Evolutionary conservation across 1,140 invertebrate genomes (phyloP), one percentile per base, ranked within the genome.

Genomic region (Oscheius sp.): DNA sequence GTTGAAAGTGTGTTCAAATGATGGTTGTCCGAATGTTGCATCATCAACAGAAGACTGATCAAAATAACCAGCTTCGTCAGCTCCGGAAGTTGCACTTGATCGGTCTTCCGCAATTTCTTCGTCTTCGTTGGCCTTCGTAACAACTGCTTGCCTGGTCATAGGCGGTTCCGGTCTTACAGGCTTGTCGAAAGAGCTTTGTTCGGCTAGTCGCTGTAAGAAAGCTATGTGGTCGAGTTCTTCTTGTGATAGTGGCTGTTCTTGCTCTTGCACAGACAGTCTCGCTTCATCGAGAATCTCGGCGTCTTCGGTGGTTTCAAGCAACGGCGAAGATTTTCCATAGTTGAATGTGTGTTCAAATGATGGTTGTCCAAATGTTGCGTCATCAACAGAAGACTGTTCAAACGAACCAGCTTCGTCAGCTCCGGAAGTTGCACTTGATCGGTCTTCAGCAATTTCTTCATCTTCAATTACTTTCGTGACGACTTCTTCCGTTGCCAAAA

Each of bases 181-280:
- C 49, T 55, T 63, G 10, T 63, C 61, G 31, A 63, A 63, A 10
- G 61, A 63, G 35, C 1, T 36, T 64, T 74, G 59, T 15, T 31
- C 29, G 20, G 75, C 75, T 52, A 76, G 32, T 49, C 69, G 64
- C 29, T 74, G n/a, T 2, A 76, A 63, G 42, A 31, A 58, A 15
- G 64, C 45, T 42, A 76, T 76, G 26, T 76, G 75, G 4, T 75
- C 75, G 4, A 75, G 45, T 35, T 75, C 73, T 52, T 73, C 68
- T 52, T 63, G 36, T 23, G 73, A 73, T 4, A 75, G 28, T 23
- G 59, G 36, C 35, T 31, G 68, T 64, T 73, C 66, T 55, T 34
- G 28, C 32, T 32, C 26, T 34, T 29, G 7, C 26, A 55, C 38
- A 23, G 1, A 45, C n/a, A n/a, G n/a, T n/a, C n/a, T n/a, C 3